Evolutionary conservation across 2,113 vertebrate genomes (phyloP).

Genomic region (Perccottus glenii): DNA sequence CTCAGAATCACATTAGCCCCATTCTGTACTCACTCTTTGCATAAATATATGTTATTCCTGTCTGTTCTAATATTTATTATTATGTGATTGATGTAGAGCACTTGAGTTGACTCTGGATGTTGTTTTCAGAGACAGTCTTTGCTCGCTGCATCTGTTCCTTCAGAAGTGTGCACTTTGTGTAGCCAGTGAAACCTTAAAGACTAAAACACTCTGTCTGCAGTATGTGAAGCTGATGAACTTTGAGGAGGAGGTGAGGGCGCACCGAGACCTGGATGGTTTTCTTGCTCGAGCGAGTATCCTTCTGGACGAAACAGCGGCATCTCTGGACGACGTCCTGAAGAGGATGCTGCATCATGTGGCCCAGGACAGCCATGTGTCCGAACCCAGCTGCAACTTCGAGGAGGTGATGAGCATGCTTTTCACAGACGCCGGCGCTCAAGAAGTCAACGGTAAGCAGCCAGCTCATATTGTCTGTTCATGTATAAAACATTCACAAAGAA

Average conservation of each 20-base stretch:
- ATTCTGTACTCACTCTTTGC: constrained; percentile 3
- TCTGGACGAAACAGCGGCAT: constrained; percentile 90
- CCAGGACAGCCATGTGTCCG: constrained; percentile 81
- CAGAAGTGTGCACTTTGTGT: neutral
- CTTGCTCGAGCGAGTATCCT: constrained; percentile 91
- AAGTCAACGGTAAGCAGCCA: constrained; percentile 86
- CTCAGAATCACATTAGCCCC: neutral
- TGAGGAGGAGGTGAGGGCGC: constrained; percentile 92
- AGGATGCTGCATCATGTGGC: constrained; percentile 91
- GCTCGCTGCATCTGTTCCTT: no score
- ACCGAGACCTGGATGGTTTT: constrained; percentile 93
- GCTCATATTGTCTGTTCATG: neutral
- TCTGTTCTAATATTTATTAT: neutral
- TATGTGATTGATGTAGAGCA: neutral
- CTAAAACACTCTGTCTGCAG: constrained; percentile 64
- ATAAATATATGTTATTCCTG: neutral
- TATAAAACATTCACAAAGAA: neutral
- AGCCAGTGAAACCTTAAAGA: neutral
- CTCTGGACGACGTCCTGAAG: constrained; percentile 92
- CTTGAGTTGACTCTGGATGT: neutral
- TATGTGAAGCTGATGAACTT: constrained; percentile 99
- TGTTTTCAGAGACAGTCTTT: neutral
- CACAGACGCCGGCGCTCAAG: constrained; percentile 90
- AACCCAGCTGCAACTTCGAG: constrained; percentile 88
- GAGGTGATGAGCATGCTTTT: constrained; percentile 95